A percentile compares a stretch with the other conserved stretches of the same genome.
phyloP scores from a whole-genome alignment of 2,888 invertebrate genomes.

The Drosophila multiciliata region DNA sequence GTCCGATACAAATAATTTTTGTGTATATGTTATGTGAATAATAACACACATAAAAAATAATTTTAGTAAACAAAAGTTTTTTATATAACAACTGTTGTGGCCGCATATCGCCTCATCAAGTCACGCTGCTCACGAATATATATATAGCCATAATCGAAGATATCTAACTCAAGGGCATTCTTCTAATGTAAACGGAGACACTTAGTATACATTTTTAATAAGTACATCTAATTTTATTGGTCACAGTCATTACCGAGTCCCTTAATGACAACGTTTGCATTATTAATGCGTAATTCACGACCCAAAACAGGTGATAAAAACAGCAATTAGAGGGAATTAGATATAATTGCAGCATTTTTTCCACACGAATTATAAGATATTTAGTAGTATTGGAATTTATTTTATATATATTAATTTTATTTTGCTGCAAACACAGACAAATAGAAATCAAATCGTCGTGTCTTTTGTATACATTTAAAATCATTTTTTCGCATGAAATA shows the following conservation, averaged over 20 bases:
- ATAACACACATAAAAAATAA: background rate
- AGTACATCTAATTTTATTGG: conserved; percentile 10
- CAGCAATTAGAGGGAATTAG: conserved; percentile 7
- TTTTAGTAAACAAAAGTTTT: no score
- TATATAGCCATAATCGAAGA: background rate
- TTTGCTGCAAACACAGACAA: background rate
- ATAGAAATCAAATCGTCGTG: background rate
- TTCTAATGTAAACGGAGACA: background rate
- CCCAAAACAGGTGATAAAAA: conserved; percentile 2
- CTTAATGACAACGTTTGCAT: conserved; percentile 19
- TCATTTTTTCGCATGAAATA: background rate
- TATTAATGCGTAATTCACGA: conserved; percentile 23
- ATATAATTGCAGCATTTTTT: background rate
- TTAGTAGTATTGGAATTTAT: background rate
- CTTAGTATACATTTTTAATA: background rate
- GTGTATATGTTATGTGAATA: background rate
- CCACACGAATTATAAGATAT: background rate
- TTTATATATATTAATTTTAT: background rate
- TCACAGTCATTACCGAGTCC: background rate
- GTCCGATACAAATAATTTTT: background rate
- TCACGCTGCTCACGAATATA: background rate
- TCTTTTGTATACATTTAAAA: background rate
- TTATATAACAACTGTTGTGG: background rate
- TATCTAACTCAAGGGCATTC: background rate
- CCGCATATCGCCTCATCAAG: background rate